Base-by-base conservation (phyloP, 2,797 vertebrate species). In the Artibeus jamaicensis region DNA sequence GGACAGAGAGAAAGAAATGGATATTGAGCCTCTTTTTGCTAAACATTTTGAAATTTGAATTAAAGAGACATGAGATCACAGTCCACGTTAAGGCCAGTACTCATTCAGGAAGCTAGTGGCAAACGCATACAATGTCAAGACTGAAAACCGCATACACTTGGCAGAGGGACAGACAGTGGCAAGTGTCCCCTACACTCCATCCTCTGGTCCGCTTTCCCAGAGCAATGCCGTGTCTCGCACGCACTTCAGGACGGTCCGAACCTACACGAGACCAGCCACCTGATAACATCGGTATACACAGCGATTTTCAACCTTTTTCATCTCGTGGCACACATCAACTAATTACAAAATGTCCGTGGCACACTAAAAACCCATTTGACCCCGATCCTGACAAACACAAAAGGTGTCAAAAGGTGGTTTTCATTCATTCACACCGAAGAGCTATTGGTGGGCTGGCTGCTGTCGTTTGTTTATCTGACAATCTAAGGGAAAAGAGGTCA, bases 221-320 rank as follows among this genome's bases (percentile, higher is more conserved):
- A 77, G 73, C 46, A 48, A 8, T 1, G 6, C 59, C 37, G 10
- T 9, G 7, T 32, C 62, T 29, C 26, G n/a, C 21, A 22, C 9
- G 19, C 24, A 18, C 22, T 39, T 46, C 59, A 32, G 32, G 26
- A 16, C 10, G 6, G 6, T 12, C 55, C 21, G 42, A 37, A 26
- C 37, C 16, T 7, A 24, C 32, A 34, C 4, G 1, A 14, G 71
- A 4, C 26, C 57, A 53, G 65, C 37, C 6, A 10, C 37, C 11
- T 22, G 46, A 21, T 32, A 26, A 3, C 21, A 18, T 4, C 5
- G 14, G 2, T 7, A 10, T 1, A 3, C 16, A n/a, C 16, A 67
- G n/a, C 16, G 16, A 34, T 67, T 67, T 67, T 34, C n/a, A 8
- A n/a, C 62, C 62, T 19, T 67, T n/a, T 18, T 9, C 32, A 67